Conservation (phyloP, 2,797 vertebrate species). For the Coccyzus lansbergi region DNA sequence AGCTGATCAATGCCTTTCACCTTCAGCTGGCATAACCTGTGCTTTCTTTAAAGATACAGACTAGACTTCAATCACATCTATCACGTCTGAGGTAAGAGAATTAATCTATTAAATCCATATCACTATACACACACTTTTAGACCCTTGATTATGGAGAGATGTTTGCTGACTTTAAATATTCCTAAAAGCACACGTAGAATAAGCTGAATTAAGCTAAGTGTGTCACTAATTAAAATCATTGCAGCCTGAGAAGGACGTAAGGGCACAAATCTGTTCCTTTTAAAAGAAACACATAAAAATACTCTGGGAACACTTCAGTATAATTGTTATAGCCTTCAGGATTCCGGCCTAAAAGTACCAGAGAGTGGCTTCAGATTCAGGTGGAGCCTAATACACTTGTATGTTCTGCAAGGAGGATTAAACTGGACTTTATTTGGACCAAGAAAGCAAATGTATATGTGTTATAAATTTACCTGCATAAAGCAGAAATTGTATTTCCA, state of each 20-base stretch:
- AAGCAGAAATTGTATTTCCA: rapidly evolving
- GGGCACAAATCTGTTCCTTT: slow-evolving; percentile 57
- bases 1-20: background rate
- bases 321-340: slow-evolving; percentile 51
- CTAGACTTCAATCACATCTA: background rate
- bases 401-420: background rate
- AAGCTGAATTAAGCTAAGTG: slow-evolving; percentile 25
- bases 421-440: rapidly evolving
- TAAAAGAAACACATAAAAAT: slow-evolving; percentile 11
- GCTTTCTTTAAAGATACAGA: background rate
- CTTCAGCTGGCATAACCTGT: background rate
- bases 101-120: background rate
- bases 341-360: slow-evolving; percentile 8
- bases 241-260: slow-evolving; percentile 34
- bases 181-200: background rate
- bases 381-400: background rate
- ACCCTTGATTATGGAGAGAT: background rate
- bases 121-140: background rate
- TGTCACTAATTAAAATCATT: slow-evolving; percentile 57
- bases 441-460: background rate
- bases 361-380: background rate
- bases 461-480: rapidly evolving
- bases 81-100: background rate
- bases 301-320: slow-evolving; percentile 36
- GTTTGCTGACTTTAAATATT: background rate